phyloP scores from a whole-genome alignment of 2,113 vertebrate genomes.

The Epinephelus cyanopodus region DNA sequence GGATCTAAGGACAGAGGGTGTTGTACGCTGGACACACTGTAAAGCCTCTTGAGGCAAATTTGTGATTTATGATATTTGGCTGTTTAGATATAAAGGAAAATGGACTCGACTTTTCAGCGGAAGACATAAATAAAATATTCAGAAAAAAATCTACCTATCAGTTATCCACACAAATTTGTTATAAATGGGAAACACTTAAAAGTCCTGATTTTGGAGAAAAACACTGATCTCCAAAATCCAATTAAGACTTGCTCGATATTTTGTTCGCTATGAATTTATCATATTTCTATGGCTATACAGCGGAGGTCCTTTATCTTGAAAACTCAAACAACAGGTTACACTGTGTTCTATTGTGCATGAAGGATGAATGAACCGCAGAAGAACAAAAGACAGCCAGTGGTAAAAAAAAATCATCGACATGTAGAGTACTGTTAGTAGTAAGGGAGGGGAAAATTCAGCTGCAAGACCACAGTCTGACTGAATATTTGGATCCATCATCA shows the following conservation, averaged over 20 bases:
- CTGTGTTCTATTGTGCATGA: neutral
- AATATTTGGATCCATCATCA: constrained; percentile 5
- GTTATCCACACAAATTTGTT: neutral
- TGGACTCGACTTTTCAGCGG: neutral
- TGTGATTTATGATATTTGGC: neutral
- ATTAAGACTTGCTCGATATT: neutral
- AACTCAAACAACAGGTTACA: neutral
- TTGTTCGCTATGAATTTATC: neutral
- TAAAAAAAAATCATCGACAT: neutral
- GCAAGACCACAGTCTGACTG: too few species aligned
- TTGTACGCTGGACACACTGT: neutral
- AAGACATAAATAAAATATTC: neutral
- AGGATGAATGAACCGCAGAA: neutral
- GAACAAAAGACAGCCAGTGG: too few species aligned
- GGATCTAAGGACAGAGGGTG: neutral
- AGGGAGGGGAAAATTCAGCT: neutral
- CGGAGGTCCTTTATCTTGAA: neutral
- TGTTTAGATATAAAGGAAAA: neutral
- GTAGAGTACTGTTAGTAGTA: neutral
- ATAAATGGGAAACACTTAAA: neutral
- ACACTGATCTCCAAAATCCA: neutral
- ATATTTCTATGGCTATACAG: neutral
- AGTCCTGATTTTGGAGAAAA: neutral
- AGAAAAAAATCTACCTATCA: neutral
- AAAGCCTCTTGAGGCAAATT: neutral